Evolutionary conservation across 2,888 invertebrate species (phyloP).

Genomic region (Conistra vaccinii): DNA sequence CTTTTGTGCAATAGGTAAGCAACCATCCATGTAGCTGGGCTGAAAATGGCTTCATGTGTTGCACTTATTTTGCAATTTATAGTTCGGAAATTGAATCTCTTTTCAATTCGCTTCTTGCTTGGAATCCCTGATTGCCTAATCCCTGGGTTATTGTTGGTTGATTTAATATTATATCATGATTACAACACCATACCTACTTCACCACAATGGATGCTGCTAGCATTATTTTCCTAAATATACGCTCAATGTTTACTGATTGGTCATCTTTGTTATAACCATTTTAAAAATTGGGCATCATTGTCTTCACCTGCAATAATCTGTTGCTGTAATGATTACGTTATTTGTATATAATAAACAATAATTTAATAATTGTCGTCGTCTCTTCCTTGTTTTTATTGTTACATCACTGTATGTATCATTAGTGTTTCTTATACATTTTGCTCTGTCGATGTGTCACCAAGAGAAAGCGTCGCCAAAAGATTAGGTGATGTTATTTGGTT

Average conservation of each 20-base stretch:
- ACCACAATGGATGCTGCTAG: not conserved
- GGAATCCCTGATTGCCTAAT: not conserved
- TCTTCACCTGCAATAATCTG: not conserved
- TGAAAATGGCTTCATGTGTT: not conserved
- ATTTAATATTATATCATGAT: not conserved
- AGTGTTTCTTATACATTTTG: conserved; percentile 13
- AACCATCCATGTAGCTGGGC: too few relatives aligned
- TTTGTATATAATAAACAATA: conserved; percentile 14
- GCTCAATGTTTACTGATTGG: not conserved
- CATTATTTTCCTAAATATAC: conserved; percentile 5
- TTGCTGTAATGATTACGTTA: conserved; percentile 1
- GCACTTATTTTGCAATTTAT: not conserved
- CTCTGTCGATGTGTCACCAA: conserved; percentile 29
- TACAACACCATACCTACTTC: not conserved
- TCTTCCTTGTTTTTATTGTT: conserved; percentile 40
- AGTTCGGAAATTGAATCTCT: not conserved
- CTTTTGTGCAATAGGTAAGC: not conserved
- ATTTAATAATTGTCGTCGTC: conserved; percentile 13
- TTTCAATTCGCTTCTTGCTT: not conserved
- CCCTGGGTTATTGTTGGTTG: not conserved
- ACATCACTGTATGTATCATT: conserved; percentile 25
- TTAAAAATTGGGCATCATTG: conserved; percentile 9
- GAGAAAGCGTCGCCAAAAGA: conserved; percentile 34
- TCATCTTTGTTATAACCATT: not conserved
- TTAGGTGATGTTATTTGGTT: conserved; percentile 11